Evolutionary conservation across 2,888 invertebrate species (phyloP), one percentile per base, ranked within the genome.

Genomic region (Papilio elwesi): DNA sequence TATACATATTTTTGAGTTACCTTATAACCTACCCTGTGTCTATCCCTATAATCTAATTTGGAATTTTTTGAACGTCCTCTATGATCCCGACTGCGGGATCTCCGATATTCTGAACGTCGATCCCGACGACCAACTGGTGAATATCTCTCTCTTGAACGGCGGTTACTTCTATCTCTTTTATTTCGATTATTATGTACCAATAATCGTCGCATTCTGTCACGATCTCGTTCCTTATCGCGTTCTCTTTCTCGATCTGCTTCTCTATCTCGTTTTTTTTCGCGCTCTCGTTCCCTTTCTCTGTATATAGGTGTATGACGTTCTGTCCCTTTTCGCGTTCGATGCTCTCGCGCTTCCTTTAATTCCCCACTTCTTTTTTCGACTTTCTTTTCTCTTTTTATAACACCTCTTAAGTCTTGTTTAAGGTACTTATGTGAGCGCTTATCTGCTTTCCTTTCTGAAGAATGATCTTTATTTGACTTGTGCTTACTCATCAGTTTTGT

Each of bases 341-440:
- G 73, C 52, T 76, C 95, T 87, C 79, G 92, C 79, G 86, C 94
- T 70, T 83, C 83, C 72, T 90, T 83, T 68, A 84, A 91, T 86
- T 77, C 94, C 69, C 88, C 85, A n/a, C 16, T 69, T 65, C 48
- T 68, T 57, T 36, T 67, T 57, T 51, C 73, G 78, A 75, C 63
- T 66, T 88, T 86, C 80, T 86, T 86, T 82, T 92, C 87, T 76
- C 87, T 85, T 73, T 90, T 88, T 52, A 86, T 90, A 43, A 85
- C 88, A 75, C 86, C 91, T 85, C 80, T 93, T 88, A 80, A 94
- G 90, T 86, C 95, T 88, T 84, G 90, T 89, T 13, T 86, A 83
- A n/a, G 85, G 84, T 76, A 15, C 83, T 89, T 68, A 82, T 75
- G 76, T 88, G 87, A 71, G 15, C 84, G 77, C 76, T 80, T 86